Evolutionary conservation across 2,888 invertebrate species (phyloP), one percentile per base, ranked within the genome.

Genomic region (Herminia tarsipennalis): DNA sequence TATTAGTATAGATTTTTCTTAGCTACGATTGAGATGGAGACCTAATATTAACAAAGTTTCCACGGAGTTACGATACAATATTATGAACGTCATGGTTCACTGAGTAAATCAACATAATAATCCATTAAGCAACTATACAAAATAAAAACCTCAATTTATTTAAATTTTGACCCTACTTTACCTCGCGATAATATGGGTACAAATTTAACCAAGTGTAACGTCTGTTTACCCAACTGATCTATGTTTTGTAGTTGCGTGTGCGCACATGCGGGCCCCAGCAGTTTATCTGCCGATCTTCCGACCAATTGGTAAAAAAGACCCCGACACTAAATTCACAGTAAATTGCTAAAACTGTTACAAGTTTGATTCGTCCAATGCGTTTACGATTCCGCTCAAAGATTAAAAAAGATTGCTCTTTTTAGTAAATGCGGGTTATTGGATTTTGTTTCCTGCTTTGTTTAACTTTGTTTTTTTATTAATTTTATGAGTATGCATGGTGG

Each of bases 301-400:
- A 76, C 77, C 86, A 88, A 89, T 89, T 88, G 89, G 83, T 88
- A 88, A 88, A 87, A 88, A 86, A 80, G 76, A 57, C 81, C 79
- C 76, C 77, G 75, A 58, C 79, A 81, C 71, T 81, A 83, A 86
- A 86, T 81, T 81, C 74, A 81, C 76, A 60, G 81, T 87, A 87
- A 89, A 88, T 88, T 88, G 86, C 87, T 86, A 86, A 89, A 88
- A 86, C 85, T 73, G 79, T 76, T 55, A 46, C 30, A 55, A 74
- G 75, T 80, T 72, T 83, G 86, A 86, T 86, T 84, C 83, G 61
- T 35, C 57, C 37, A 61, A 57, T 56, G 55, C 55, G 72, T 86
- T 83, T 81, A 88, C 85, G 87, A 88, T 86, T 85, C 81, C 65
- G 70, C 75, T 72, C 66, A 66, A 56, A 57, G 66, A 70, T 71